A percentile compares a stretch with the other conserved stretches of the same genome.
phyloP scores from a whole-genome alignment of 2,113 vertebrate species.

The Cyanistes caeruleus region DNA sequence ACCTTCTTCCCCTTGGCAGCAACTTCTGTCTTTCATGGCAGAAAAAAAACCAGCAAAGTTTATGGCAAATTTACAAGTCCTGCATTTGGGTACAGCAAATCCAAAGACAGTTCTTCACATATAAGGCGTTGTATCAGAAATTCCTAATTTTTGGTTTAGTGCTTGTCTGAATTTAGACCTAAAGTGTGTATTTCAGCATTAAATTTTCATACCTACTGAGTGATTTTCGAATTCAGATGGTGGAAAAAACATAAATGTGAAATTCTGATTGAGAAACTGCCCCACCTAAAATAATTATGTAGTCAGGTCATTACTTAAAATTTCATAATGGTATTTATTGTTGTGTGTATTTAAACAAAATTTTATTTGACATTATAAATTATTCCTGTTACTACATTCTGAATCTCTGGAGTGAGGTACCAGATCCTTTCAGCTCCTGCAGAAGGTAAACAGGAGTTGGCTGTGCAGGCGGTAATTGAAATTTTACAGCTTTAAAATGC shows the following conservation, averaged over 20 bases:
- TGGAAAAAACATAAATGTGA: neutral
- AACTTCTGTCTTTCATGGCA: neutral
- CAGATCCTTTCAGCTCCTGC: neutral
- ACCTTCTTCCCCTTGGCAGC: neutral
- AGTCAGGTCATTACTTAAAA: neutral
- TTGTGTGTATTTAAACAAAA: accelerated
- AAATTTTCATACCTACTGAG: neutral
- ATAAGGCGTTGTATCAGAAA: accelerated
- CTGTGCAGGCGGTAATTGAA: neutral
- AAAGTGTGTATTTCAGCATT: neutral
- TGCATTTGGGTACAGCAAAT: neutral
- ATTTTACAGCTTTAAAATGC: neutral
- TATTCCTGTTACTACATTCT: neutral
- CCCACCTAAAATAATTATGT: neutral
- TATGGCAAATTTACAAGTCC: neutral
- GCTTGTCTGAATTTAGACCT: neutral
- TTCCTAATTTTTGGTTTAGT: neutral
- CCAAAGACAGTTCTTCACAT: neutral
- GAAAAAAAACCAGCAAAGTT: neutral
- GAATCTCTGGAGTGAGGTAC: neutral
- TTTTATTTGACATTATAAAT: neutral
- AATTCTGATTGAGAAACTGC: neutral
- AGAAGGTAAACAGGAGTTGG: neutral
- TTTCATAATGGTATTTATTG: neutral
- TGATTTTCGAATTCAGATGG: neutral